Evolutionary conservation across 2,888 invertebrate species (phyloP), one percentile per base, ranked within the genome.

Genomic region (Drosophila mimetica): DNA sequence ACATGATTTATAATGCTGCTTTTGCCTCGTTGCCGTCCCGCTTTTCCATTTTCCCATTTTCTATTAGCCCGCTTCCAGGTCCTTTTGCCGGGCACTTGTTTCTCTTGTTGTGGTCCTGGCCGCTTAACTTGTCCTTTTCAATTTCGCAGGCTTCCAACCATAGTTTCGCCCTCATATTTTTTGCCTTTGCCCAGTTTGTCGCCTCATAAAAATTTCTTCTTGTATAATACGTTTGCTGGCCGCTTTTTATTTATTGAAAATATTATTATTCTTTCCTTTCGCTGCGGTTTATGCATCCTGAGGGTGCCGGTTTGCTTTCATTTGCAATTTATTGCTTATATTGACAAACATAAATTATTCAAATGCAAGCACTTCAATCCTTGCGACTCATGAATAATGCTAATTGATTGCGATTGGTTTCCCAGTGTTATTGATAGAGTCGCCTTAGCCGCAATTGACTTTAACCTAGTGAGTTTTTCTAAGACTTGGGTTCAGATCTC

Each of bases 111-210:
- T 42, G 64, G 53, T 59, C 57, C 66, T 65, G 72, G 73, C 60
- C 76, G 84, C 84, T 86, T 83, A 80, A 78, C 84, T 77, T 86
- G 86, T 86, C 78, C 81, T 75, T 83, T 86, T 83, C 84, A 86
- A 86, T 82, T 78, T 78, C 65, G 46, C 53, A 57, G 50, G 59
- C 61, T 20, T 73, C 69, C 57, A 52, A 57, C 51, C 54, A 14
- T 48, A 54, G 67, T 55, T 65, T 34, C 61, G 46, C 42, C 65
- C 18, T 36, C 59, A 39, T 37, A 37, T 67, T 58, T 59, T 57
- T 18, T 36, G 9, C 25, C 25, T 47, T 30, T 14, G 18, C 57
- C 58, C 63, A 65, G 67, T 78, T 84, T 78, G 71, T 58, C 65
- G 70, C 74, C 70, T 72, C 67, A 78, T 74, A 74, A 84, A 76